Base-by-base conservation (phyloP, 2,797 vertebrate species). In the Erpetoichthys calabaricus region DNA sequence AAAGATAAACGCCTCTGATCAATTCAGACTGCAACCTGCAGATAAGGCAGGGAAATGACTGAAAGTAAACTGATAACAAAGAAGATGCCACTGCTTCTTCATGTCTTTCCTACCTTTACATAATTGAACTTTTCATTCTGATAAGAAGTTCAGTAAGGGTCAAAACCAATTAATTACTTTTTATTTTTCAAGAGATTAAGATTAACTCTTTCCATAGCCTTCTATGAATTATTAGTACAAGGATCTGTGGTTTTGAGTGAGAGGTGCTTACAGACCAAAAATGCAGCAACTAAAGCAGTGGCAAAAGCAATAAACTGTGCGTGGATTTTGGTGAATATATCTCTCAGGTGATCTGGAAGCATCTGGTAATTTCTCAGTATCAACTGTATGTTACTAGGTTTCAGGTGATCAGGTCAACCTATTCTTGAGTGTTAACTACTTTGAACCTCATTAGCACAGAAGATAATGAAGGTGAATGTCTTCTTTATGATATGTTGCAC, bases 61-160 rank as follows among this genome's bases (percentile, higher is more conserved):
- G 56, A n/a, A n/a, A 57, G 1, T 8, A n/a, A 41, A 10, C 8
- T 10, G 50, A 41, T 52, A 44, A 44, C 10, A 44, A 53, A 5
- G 8, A 10, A 41, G 51, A 46, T 45, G 44, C 5, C 25, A 49
- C 49, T 6, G 8, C 41, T 10, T 8, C 47, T 49, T 47, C 46
- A 6, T 6, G 47, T 44, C 58, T 7, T 6, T 44, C 7, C n/a
- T 49, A n/a, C n/a, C n/a, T 52, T 44, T 41, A 25, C 45, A 52
- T 6, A 54, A 59, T 59, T 7, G 7, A 51, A 59, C n/a, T 42
- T 42, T 45, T 44, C 44, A 42, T 44, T 5, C 51, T 45, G 50
- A 59, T 53, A 59, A 53, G 57, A 8, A 51, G 25, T 25, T 6
- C 47, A 41, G 9, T 44, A 8, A 4, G 41, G 8, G 9, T 7